These are phyloP conservation scores for Aphelocoma californica DNA, from an alignment of 2,797 vertebrate genomes.

Conservation along the genomic window DNA sequence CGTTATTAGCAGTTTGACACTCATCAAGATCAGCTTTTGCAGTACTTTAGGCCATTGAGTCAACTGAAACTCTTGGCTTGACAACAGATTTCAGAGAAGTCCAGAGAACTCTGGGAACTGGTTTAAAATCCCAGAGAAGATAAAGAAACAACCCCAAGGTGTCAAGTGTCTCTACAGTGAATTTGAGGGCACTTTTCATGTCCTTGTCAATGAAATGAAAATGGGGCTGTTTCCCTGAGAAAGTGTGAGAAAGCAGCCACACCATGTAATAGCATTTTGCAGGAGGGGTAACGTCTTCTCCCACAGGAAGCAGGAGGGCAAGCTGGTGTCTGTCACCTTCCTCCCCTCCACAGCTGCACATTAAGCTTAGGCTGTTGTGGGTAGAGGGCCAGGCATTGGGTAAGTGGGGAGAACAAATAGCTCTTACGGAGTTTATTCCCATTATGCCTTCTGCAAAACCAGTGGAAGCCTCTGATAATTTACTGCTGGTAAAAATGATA, in stretches of 20 bases:
- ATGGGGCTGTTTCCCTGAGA: neutral
- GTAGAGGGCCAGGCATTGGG: neutral
- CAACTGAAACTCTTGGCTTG: neutral
- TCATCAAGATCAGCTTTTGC: neutral
- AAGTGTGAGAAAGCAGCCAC: neutral
- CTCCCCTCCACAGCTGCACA: neutral
- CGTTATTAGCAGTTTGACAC: neutral
- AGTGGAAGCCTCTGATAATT: neutral
- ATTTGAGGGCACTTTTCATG: neutral
- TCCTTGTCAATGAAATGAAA: neutral
- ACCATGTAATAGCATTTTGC: accelerated
- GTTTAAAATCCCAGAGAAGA: neutral
- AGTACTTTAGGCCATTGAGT: neutral
- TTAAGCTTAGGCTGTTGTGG: neutral
- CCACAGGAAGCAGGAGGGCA: neutral
- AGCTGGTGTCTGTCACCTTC: neutral
- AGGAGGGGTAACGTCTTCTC: neutral
- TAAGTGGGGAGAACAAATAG: neutral
- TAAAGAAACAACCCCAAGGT: neutral
- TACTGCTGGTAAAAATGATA: neutral
- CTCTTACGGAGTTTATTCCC: neutral
- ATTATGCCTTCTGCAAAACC: neutral
- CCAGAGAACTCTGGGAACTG: neutral
- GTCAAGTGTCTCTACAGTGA: neutral
- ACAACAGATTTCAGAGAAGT: neutral